phyloP scores from a whole-genome alignment of 2,113 vertebrate species.

The Australoheros scitulus region DNA sequence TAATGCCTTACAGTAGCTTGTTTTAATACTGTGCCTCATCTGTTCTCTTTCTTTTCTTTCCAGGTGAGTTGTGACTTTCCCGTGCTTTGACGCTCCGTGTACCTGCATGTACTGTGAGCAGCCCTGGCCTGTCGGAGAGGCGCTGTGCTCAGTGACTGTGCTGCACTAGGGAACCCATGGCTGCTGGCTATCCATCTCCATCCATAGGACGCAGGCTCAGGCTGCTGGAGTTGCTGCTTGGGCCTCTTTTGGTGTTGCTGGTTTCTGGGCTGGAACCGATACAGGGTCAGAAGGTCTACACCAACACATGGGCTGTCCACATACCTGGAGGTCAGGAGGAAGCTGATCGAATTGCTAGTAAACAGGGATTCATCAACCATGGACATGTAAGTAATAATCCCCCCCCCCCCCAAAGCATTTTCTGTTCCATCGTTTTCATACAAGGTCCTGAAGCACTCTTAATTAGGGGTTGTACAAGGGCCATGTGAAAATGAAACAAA shows the following conservation, averaged over 20 bases:
- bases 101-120: slow-evolving; percentile 66
- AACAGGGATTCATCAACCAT: slow-evolving; percentile 92
- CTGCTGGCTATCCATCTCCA: slow-evolving; percentile 60
- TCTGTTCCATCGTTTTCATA: neutral
- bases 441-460: neutral
- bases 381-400: slow-evolving; percentile 84
- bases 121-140: slow-evolving; percentile 55
- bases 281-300: slow-evolving; percentile 85
- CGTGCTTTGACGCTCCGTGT: slow-evolving; percentile 48
- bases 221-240: slow-evolving; percentile 75
- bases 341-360: slow-evolving; percentile 85
- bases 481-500: neutral
- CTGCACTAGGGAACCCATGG: slow-evolving; percentile 69
- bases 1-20: neutral
- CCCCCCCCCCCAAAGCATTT: neutral
- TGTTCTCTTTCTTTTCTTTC: neutral
- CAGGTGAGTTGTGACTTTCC: slow-evolving; percentile 68
- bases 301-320: slow-evolving; percentile 95
- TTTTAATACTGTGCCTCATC: neutral
- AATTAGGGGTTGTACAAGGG: neutral
- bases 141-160: slow-evolving; percentile 59
- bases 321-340: slow-evolving; percentile 84
- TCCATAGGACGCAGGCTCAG: slow-evolving; percentile 68
- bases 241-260: slow-evolving; percentile 82
- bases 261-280: slow-evolving; percentile 76